A percentile compares a stretch with the other conserved stretches of the same genome.
These are phyloP conservation scores for Eriocheir sinensis DNA, from an alignment of 1,140 invertebrate genomes.

Conservation along the genomic window DNA sequence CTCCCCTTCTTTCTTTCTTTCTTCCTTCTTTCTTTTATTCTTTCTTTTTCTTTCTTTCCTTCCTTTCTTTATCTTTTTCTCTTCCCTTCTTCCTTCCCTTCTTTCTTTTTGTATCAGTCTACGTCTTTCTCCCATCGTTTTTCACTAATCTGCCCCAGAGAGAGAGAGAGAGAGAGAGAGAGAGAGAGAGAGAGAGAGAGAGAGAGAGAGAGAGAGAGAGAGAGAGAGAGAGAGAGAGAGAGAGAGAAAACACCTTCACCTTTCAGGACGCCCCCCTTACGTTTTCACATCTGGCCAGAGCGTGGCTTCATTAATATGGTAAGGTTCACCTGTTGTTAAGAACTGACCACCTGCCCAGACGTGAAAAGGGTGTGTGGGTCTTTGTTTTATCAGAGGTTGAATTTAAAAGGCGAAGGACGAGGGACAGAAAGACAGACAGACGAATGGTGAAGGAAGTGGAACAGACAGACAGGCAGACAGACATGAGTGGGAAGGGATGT, in stretches of 20 bases:
- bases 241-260: background rate
- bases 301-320: background rate
- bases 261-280: no score
- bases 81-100: background rate
- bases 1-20: background rate
- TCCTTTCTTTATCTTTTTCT: background rate
- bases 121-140: no score
- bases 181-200: background rate
- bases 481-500: no score
- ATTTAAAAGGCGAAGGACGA: no score
- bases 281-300: no score
- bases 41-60: background rate
- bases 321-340: background rate
- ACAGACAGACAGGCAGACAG: no score
- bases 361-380: background rate
- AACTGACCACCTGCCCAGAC: no score
- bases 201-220: background rate
- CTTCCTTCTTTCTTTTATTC: background rate
- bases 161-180: background rate
- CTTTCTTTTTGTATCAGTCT: background rate
- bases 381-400: no score
- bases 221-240: conserved; percentile 22
- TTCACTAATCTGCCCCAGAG: no score
- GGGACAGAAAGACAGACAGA: no score
- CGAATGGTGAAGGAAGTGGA: no score